Conservation (phyloP, 2,797 vertebrate genomes). For the Anas bernieri region DNA sequence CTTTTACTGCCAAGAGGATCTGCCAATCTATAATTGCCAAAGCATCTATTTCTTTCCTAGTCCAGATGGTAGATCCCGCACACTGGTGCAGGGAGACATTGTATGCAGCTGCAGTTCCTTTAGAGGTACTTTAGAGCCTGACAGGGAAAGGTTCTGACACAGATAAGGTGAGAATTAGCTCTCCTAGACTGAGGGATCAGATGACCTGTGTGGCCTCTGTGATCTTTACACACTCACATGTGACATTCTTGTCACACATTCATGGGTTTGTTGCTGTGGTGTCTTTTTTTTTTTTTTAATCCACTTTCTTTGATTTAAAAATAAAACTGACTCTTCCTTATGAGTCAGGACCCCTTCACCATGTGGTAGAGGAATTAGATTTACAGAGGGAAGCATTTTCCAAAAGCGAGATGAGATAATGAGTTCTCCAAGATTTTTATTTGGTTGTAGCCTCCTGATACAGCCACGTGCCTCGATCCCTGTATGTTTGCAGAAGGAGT, state of each 20-base stretch:
- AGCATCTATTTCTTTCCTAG: neutral
- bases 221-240: neutral
- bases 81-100: neutral
- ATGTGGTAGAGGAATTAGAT: neutral
- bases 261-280: fast-evolving
- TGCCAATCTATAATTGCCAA: neutral
- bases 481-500: neutral
- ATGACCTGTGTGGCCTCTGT: neutral
- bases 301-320: neutral
- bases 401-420: neutral
- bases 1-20: neutral
- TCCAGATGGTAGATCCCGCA: neutral
- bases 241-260: neutral
- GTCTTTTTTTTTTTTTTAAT: neutral
- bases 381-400: neutral
- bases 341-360: neutral
- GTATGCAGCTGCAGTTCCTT: neutral
- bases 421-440: neutral
- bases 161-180: neutral
- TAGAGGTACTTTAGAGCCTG: neutral
- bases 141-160: neutral
- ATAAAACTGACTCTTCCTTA: neutral
- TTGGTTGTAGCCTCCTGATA: neutral
- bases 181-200: neutral
- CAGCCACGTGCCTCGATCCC: neutral